Evolutionary conservation across 2,888 invertebrate genomes (phyloP), one percentile per base, ranked within the genome.

Genomic region (Cecidostiba fungosa): DNA sequence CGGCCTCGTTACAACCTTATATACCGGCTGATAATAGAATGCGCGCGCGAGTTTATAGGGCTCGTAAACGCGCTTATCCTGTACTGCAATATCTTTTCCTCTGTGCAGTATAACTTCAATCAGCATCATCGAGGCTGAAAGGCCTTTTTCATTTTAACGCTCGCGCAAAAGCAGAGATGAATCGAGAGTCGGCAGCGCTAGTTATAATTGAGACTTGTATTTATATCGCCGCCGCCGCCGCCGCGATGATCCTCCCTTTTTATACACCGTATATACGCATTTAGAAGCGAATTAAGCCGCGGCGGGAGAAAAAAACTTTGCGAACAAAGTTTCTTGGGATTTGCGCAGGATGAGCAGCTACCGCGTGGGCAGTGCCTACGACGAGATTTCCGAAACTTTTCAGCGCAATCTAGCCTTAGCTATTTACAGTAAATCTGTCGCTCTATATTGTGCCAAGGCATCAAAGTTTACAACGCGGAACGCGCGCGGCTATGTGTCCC

Each of bases 31-130:
- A 8, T 54, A 23, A 59, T 72, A 26, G 54, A 59, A 50, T 70
- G 29, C 39, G 23, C 32, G 72, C 32, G 16, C 16, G 50, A 14
- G 54, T 85, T 84, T 84, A 84, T 77, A 32, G 54, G 29, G 70
- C 80, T 84, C 80, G 77, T 81, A 85, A 85, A 81, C 26, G 32
- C 36, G 77, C 72, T 79, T 73, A 83, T 83, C 83, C 83, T 69
- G 36, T 66, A 74, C n/a, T n/a, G n/a, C n/a, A n/a, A 66, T 84
- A 74, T 77, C 54, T 80, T 77, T 69, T 36, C 26, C 32, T 26
- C 76, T 66, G 19, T 72, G 19, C n/a, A n/a, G n/a, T 26, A 29
- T 26, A n/a, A 26, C 14, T 78, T 78, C 73, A 74, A 72, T 78
- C 80, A 43, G 39, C n/a, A n/a, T n/a, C n/a, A 62, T 50, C 73